These are phyloP conservation scores for Aythya fuligula DNA, from an alignment of 2,797 vertebrate genomes.

Conservation along the genomic window DNA sequence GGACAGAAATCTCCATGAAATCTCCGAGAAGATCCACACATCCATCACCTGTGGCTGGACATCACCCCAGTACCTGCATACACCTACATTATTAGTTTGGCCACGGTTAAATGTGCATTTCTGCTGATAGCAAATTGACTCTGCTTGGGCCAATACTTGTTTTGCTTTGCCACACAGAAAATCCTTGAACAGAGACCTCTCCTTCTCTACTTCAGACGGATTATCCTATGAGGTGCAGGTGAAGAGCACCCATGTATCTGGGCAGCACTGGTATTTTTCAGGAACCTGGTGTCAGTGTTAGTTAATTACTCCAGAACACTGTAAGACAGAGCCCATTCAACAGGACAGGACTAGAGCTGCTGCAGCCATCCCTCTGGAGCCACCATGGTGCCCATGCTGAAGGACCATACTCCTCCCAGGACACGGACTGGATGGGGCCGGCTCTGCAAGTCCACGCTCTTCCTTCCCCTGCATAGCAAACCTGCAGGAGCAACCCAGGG, in stretches of 20 bases:
- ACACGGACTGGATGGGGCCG: too few species aligned
- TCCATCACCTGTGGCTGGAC: not conserved
- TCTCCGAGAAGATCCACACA: not conserved
- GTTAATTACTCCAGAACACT: not conserved
- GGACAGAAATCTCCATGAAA: not conserved
- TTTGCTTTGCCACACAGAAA: not conserved
- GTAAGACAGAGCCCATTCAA: not conserved
- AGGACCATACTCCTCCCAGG: not conserved
- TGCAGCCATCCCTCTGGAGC: not conserved
- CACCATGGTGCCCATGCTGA: not conserved
- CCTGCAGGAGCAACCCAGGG: not conserved
- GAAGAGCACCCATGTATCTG: not conserved
- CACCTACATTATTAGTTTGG: not conserved
- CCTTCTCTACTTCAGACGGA: not conserved
- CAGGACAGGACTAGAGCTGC: accelerated
- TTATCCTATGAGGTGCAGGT: not conserved
- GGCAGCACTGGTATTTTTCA: not conserved
- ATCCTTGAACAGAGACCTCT: not conserved
- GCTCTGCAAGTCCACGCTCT: not conserved
- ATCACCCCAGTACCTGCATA: not conserved
- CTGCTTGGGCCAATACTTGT: not conserved
- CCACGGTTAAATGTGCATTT: not conserved
- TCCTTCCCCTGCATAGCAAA: not conserved
- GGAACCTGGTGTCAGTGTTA: not conserved
- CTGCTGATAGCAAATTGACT: not conserved